Conservation (phyloP, 2,888 invertebrate species). For the Dryocosmus kuriphilus region DNA sequence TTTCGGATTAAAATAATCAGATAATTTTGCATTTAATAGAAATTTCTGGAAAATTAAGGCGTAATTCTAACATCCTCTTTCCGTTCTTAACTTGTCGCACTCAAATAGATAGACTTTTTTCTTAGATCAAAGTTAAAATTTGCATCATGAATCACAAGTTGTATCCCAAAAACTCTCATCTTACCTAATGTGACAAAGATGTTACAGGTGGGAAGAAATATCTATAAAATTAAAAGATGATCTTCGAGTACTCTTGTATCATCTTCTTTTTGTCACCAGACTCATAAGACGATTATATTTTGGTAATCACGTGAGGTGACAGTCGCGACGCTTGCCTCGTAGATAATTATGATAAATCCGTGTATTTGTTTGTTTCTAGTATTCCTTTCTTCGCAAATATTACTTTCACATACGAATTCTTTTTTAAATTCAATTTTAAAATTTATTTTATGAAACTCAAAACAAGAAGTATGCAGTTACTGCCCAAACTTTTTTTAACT, state of each 20-base stretch:
- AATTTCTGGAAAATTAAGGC: too few relatives aligned
- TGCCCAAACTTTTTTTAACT: too few relatives aligned
- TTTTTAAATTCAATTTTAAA: too few relatives aligned
- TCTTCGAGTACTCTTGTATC: neutral
- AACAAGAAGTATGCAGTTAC: too few relatives aligned
- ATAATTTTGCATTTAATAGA: too few relatives aligned
- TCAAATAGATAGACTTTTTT: conserved; percentile 8
- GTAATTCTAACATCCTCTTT: neutral
- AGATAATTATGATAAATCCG: neutral
- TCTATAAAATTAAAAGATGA: neutral
- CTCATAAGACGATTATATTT: conserved; percentile 13
- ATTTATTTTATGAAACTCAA: too few relatives aligned
- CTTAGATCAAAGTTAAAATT: conserved; percentile 22
- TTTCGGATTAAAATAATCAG: too few relatives aligned
- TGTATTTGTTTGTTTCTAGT: too few relatives aligned
- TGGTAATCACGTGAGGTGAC: neutral
- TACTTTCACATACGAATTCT: too few relatives aligned
- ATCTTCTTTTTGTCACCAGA: conserved; percentile 1
- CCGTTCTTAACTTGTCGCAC: neutral
- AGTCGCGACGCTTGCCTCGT: neutral
- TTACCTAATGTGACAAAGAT: neutral
- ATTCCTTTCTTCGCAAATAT: too few relatives aligned
- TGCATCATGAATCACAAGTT: neutral
- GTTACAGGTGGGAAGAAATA: neutral
- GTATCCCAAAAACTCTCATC: too few relatives aligned